Percentiles rank a stretch among this genome's conserved stretches.
phyloP scores from a whole-genome alignment of 2,797 vertebrate genomes.

The Halcyon chelicuti region DNA sequence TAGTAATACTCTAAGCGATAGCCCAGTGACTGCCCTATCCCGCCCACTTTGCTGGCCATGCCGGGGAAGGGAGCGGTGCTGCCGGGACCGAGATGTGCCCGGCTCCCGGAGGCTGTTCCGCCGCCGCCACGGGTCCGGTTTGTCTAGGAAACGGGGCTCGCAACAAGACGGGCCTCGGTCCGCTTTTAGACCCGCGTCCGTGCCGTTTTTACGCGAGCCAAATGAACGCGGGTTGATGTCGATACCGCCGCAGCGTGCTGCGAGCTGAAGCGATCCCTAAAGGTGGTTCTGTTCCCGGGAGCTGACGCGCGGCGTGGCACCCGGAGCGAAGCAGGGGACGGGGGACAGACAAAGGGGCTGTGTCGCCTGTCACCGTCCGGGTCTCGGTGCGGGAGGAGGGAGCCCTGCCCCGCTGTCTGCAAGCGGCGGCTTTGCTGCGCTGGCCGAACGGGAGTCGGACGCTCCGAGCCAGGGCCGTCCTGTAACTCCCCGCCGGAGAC shows the following conservation, averaged over 20 bases:
- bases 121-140: neutral
- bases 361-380: neutral
- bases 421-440: neutral
- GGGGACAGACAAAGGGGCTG: neutral
- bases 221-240: rapidly evolving
- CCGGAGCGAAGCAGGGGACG: neutral
- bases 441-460: neutral
- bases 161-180: neutral
- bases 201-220: neutral
- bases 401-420: neutral
- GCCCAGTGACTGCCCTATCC: neutral
- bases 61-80: neutral
- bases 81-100: neutral
- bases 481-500: neutral
- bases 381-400: neutral
- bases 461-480: neutral
- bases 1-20: neutral
- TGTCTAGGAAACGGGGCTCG: neutral
- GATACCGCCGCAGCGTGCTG: neutral
- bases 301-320: neutral
- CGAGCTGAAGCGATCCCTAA: neutral
- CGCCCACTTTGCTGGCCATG: neutral
- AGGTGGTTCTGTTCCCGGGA: neutral
- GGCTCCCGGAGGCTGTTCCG: neutral
- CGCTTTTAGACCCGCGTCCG: neutral